Percentiles rank a stretch among this genome's conserved stretches.
Conservation (phyloP, 2,888 invertebrate genomes). For the Gnatocerus cornutus region DNA sequence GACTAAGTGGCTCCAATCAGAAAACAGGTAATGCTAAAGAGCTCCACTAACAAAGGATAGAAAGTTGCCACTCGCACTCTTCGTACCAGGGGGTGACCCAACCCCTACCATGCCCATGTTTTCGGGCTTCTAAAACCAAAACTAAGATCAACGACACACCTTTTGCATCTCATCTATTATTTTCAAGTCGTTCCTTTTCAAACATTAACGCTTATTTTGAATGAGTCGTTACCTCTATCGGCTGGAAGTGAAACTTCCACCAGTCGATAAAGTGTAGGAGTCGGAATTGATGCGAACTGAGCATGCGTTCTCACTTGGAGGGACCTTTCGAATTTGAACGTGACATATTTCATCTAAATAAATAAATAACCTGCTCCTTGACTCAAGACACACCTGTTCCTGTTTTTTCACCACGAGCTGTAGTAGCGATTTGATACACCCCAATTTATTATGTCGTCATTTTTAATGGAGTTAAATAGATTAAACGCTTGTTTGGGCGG, state of each 20-base stretch:
- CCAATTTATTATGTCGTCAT: not conserved
- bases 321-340: slow-evolving; percentile 41
- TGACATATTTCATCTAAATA: slow-evolving; percentile 15
- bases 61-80: not conserved
- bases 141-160: not conserved
- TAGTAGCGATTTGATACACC: not conserved
- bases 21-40: slow-evolving; percentile 31
- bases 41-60: slow-evolving; percentile 26
- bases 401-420: too few relatives aligned
- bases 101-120: not conserved
- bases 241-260: slow-evolving; percentile 57
- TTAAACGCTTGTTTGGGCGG: not conserved
- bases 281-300: slow-evolving; percentile 20
- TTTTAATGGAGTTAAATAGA: not conserved
- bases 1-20: slow-evolving; percentile 50
- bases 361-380: slow-evolving; percentile 10
- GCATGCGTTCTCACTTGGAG: slow-evolving; percentile 45
- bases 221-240: slow-evolving; percentile 55
- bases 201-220: slow-evolving; percentile 42
- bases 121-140: not conserved
- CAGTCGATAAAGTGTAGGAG: slow-evolving; percentile 48
- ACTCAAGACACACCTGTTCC: not conserved
- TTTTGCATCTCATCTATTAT: not conserved
- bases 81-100: not conserved
- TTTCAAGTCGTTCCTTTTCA: not conserved